Base-by-base conservation (phyloP, 2,888 invertebrate species). In the Ophion slaviceki region DNA sequence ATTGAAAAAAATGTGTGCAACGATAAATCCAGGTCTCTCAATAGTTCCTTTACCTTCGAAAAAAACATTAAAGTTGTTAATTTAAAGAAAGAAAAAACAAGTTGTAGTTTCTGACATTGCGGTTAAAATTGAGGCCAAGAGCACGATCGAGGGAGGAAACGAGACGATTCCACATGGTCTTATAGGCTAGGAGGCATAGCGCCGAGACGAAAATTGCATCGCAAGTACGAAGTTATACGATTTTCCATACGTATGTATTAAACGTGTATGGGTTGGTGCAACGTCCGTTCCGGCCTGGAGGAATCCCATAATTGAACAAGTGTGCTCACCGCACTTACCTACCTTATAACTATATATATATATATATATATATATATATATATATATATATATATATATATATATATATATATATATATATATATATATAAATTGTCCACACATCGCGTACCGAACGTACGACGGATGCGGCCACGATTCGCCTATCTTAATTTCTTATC, bases 201-300 rank as follows among this genome's bases (percentile, higher is more conserved):
- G 80, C 86, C 86, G 84, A 81, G 86, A 86, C 86, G 86, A 75
- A 70, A 86, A 86, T 80, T 84, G 78, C 83, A 75, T 81, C 76
- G 80, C 86, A 81, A 84, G 86, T 84, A 74, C 86, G 81, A 71
- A 67, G 57, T 76, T 72, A 75, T 59, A 81, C 53, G n/a, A 32
- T 32, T 36, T 57, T 78, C 74, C 74, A 45, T 74, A 53, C 2
- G 11, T 28, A 20, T n/a, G 61, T 57, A 32, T 45, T 53, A 80
- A 32, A 68, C 67, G 57, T 76, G 70, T 82, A 66, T 78, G 57
- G 36, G 86, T 82, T 91, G 87, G 93, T 90, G 92, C 93, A 93
- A 93, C 88, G 93, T 90, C 87, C 93, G 93, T 93, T 93, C 93
- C 93, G 92, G 93, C 89, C 93, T 90, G 90, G 85, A 90, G 89